Evolutionary conservation across 2,888 invertebrate species (phyloP).

Genomic region (Cantharis flavilabris): DNA sequence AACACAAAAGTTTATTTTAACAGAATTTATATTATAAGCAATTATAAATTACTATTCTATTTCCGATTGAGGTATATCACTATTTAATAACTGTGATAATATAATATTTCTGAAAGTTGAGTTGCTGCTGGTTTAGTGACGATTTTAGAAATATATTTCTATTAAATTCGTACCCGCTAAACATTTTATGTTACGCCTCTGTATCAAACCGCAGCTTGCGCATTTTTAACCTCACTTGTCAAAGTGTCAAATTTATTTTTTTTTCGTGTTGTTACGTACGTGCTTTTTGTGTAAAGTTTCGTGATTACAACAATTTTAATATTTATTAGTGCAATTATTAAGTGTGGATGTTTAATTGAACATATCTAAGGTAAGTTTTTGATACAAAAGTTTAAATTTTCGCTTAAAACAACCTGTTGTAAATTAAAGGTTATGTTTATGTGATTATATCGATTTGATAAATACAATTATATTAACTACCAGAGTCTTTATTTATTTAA

Average conservation of each 20-base stretch:
- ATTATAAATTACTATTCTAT: no score
- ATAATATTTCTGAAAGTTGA: no score
- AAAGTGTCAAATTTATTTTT: neutral
- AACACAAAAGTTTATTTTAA: no score
- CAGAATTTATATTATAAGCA: no score
- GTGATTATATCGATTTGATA: slow-evolving; percentile 23
- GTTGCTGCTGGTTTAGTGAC: no score
- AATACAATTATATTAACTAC: neutral
- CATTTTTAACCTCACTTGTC: neutral
- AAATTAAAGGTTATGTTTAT: slow-evolving; percentile 26
- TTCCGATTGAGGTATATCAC: no score
- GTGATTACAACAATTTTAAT: neutral
- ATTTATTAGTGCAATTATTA: neutral
- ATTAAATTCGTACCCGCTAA: neutral
- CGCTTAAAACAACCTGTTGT: slow-evolving; percentile 24
- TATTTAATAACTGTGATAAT: no score
- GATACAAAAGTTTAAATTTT: neutral
- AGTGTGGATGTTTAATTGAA: neutral
- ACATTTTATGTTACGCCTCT: neutral
- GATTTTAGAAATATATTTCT: no score
- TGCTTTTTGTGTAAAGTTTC: neutral
- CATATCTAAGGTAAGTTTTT: neutral
- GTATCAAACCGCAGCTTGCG: neutral
- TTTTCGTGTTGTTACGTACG: neutral
- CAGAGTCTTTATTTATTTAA: neutral